Evolutionary conservation across 2,888 invertebrate species (phyloP).

Genomic region (Exocentrus adspersus): DNA sequence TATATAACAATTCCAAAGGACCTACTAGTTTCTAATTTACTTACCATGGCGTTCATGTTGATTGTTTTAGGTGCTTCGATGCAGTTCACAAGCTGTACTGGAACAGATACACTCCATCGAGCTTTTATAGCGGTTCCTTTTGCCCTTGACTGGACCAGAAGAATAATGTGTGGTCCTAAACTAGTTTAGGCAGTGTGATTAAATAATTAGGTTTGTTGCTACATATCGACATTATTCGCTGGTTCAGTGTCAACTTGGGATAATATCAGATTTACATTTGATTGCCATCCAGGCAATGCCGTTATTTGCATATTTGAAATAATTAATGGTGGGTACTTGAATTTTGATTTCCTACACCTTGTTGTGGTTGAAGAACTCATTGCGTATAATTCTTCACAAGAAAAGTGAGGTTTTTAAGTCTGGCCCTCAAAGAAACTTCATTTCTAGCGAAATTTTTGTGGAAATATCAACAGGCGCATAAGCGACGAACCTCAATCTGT

Average conservation of each 20-base stretch:
- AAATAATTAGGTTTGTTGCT: neutral
- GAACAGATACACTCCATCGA: neutral
- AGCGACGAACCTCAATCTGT: too few species aligned
- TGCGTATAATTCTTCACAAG: too few species aligned
- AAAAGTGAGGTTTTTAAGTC: too few species aligned
- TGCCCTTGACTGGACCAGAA: constrained; percentile 9
- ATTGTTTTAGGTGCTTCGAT: neutral
- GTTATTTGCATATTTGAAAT: too few species aligned
- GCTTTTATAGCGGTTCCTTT: neutral
- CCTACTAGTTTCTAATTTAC: neutral
- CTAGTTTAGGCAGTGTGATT: neutral
- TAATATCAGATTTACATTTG: neutral
- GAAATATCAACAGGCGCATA: neutral
- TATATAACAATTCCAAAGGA: too few species aligned
- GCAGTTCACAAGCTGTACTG: neutral
- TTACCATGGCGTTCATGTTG: constrained; percentile 10
- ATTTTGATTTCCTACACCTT: too few species aligned
- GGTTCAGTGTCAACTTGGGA: neutral
- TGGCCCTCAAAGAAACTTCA: too few species aligned
- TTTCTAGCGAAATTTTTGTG: neutral
- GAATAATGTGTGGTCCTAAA: neutral
- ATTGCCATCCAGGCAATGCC: neutral
- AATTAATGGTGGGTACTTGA: too few species aligned
- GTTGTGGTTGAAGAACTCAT: too few species aligned
- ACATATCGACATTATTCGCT: neutral